Evolutionary conservation across 2,113 vertebrate species (phyloP), one percentile per base, ranked within the genome.

Genomic region (Fukomys damarensis): DNA sequence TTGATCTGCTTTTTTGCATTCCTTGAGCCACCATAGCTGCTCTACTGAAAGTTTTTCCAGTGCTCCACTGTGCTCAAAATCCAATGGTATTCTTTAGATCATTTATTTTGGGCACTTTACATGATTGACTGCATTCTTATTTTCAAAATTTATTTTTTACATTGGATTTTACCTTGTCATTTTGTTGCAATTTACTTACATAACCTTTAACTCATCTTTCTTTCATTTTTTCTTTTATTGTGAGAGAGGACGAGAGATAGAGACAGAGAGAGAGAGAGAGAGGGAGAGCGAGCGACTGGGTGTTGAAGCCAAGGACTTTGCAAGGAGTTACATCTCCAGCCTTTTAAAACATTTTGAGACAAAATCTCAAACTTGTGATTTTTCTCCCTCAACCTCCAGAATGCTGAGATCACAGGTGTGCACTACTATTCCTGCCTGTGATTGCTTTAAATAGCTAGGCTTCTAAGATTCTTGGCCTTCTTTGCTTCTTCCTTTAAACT

Each of bases 101-200:
- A 59, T 84, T 66, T 19, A 20, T 52, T 80, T 87, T 49, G 38
- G 58, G 74, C 58, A 72, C 88, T 94, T 81, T 16, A 66, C 22
- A 43, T 17, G 28, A 66, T 58, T 84, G 84, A 80, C 58, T 7
- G 3, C 30, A 41, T 80, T 79, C 38, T 89, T 30, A 74, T 56
- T 92, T 94, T 91, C 79, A 92, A n/a, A 92, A 49, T 89, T 61
- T 56, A 56, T 17, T 79, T 72, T 88, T 72, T 89, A 66, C 12
- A 9, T 38, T 93, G 30, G 41, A 63, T 89, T 77, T 41, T n/a
- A 76, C 49, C 35, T 38, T 4, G 38, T 19, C 5, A 41, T 63
- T 92, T 76, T 74, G 2, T 59, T 95, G 35, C 81, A 58, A 56
- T 58, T 88, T 10, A 91, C 22, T 46, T 74, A 38, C 22, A 35